Evolutionary conservation across 2,888 invertebrate genomes (phyloP), one percentile per base, ranked within the genome.

Genomic region (Drosophila fulvimacula): DNA sequence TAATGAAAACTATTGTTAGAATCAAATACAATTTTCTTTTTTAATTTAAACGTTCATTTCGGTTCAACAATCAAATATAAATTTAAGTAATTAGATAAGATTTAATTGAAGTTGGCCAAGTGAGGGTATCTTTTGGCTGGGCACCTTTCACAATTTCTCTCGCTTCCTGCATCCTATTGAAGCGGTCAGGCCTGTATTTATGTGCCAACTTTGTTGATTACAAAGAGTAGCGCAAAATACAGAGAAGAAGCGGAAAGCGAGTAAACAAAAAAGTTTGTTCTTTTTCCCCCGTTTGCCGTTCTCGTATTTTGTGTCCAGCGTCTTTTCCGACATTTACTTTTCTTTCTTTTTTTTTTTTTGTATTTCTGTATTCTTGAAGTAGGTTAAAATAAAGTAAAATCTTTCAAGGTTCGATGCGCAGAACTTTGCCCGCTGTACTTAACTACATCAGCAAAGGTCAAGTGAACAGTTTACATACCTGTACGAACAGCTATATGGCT

Each of bases 401-500:
- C 72, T 69, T 83, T 88, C 78, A 88, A 83, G 86, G 86, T 82
- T 82, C 81, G 76, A 67, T 81, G 68, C 61, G 27, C 27, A 69
- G 48, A 75, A 68, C 57, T 75, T 73, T 62, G 58, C 62, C 59
- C 39, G 52, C 60, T 38, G 17, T 57, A 15, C 60, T 34, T 42
- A 21, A 58, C 6, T 62, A 53, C 32, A 46, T 60, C 49, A 53
- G 51, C 64, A 81, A 84, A 88, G 82, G 82, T 84, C 85, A 84
- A 84, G 76, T 58, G 59, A 81, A 67, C 53, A 52, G 52, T 76
- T 76, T 62, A 67, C 66, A 49, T 63, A 69, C 81, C 56, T 36
- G 48, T 7, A 58, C 19, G 44, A 49, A 17, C 30, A 21, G 15
- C 42, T 32, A 24, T 32, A 41, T 30, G n/a, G 15, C n/a, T 19